phyloP scores from a whole-genome alignment of 1,140 invertebrate species.

The Zophobas atratus region DNA sequence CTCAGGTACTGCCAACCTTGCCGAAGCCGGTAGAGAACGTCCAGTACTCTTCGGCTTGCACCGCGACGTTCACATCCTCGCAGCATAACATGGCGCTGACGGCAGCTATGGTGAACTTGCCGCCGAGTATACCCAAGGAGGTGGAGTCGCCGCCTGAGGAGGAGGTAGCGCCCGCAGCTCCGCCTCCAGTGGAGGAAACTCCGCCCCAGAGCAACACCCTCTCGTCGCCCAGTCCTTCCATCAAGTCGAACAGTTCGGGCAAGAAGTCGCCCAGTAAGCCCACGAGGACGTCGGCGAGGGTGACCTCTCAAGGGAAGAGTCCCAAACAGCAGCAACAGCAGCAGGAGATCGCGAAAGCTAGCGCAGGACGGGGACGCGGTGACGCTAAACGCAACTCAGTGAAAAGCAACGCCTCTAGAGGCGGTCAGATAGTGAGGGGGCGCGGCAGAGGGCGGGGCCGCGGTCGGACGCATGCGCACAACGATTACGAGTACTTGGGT shows the following conservation, averaged over 20 bases:
- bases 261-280: constrained; percentile 82
- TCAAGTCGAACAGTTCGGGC: constrained; percentile 66
- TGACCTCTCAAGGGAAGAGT: constrained; percentile 73
- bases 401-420: constrained; percentile 71
- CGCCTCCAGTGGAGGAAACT: constrained; percentile 20
- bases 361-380: constrained; percentile 53
- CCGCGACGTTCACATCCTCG: constrained; percentile 83
- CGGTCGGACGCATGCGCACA: constrained; percentile 61
- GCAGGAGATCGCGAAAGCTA: constrained; percentile 47
- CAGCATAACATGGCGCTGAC: constrained; percentile 84
- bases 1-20: constrained; percentile 71
- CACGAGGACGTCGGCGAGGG: constrained; percentile 64
- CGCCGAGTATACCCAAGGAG: constrained; percentile 62
- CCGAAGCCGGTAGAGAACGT: constrained; percentile 71
- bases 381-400: constrained; percentile 60
- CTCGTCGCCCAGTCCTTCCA: constrained; percentile 65
- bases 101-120: constrained; percentile 78
- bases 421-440: constrained; percentile 71
- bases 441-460: constrained; percentile 80
- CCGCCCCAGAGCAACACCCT: constrained; percentile 43
- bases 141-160: constrained; percentile 62
- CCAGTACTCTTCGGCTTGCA: constrained; percentile 74
- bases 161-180: constrained; percentile 7
- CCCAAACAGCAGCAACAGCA: constrained; percentile 70
- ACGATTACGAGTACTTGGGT: constrained; percentile 66